A percentile compares a stretch with the other conserved stretches of the same genome.
Conservation (phyloP, 1,140 invertebrate species). For the Lordiphosa collinella region DNA sequence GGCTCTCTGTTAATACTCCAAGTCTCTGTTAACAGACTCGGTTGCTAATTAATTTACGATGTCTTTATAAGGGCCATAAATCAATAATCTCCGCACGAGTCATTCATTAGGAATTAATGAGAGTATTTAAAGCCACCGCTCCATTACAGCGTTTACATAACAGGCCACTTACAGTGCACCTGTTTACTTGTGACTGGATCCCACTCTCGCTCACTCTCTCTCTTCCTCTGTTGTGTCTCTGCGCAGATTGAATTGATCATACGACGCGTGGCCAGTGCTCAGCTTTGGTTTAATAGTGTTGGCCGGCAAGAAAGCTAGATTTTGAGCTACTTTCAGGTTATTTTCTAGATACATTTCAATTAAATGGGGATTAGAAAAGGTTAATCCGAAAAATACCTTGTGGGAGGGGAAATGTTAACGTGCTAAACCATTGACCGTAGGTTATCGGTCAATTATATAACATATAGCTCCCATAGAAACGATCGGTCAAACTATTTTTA, state of each 20-base stretch:
- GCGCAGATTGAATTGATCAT: constrained; percentile 17
- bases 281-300: constrained; percentile 34
- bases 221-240: not conserved
- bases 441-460: too few species aligned
- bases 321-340: too few species aligned
- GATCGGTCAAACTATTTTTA: too few species aligned
- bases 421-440: too few species aligned
- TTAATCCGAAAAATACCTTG: too few species aligned
- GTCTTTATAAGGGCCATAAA: constrained; percentile 11
- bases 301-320: not conserved
- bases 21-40: constrained; percentile 7
- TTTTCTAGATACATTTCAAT: too few species aligned
- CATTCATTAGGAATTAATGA: constrained; percentile 25
- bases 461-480: too few species aligned
- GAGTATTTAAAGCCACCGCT: constrained; percentile 14
- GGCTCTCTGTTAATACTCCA: constrained; percentile 1
- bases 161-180: constrained; percentile 28
- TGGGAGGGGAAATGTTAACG: too few species aligned
- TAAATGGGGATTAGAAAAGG: too few species aligned
- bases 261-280: constrained; percentile 53
- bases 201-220: not conserved
- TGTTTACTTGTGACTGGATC: constrained; percentile 19
- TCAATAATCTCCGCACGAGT: constrained; percentile 16
- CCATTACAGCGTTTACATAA: constrained; percentile 45
- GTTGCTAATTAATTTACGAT: constrained; percentile 24